Evolutionary conservation across 2,113 vertebrate genomes (phyloP), one percentile per base, ranked within the genome.

Genomic region (Heloderma charlesbogerti): DNA sequence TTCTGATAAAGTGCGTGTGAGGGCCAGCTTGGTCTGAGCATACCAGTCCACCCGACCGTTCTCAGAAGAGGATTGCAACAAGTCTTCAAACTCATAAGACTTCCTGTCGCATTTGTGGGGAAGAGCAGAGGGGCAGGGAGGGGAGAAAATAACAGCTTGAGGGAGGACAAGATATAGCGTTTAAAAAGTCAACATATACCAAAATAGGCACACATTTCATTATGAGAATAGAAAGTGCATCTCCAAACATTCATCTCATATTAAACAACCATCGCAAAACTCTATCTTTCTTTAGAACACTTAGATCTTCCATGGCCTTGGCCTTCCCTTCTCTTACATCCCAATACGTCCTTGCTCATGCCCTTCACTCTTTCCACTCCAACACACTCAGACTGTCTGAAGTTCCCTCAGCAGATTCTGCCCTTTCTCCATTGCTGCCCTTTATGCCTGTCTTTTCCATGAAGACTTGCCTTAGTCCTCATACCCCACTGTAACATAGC

Each of bases 1-100:
- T 94, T 99, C 99, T 0, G 99, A 99, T 98, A 99, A 98, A 98
- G 99, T 99, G 98, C 98, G 98, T 92, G 98, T 98, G 74, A 99
- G 98, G 71, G 98, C 98, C 97, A 99, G 95, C 96, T 98, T 98
- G 60, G 98, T 98, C 96, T 99, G 98, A 43, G 99, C 98, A 0
- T 98, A 99, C 98, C 98, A 99, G 95, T 99, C 98, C 89, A 98
- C 98, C 87, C 97, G 97, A 92, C 97, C 97, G 45, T 96, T 97
- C 90, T 99, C 98, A 0, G 97, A 95, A 0, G 98, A 98, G 0
- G 97, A 98, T 97, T 99, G 99, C 88, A 99, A 97, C 91, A 99
- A 94, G 94, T 99, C 99, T 95, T 99, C 99, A 93, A 99, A 99
- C 92, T 99, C 99, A 7, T 99, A 99, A 0, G 99, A 99, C 94